Base-by-base conservation (phyloP, 1,140 invertebrate species). In the Bombus impatiens region DNA sequence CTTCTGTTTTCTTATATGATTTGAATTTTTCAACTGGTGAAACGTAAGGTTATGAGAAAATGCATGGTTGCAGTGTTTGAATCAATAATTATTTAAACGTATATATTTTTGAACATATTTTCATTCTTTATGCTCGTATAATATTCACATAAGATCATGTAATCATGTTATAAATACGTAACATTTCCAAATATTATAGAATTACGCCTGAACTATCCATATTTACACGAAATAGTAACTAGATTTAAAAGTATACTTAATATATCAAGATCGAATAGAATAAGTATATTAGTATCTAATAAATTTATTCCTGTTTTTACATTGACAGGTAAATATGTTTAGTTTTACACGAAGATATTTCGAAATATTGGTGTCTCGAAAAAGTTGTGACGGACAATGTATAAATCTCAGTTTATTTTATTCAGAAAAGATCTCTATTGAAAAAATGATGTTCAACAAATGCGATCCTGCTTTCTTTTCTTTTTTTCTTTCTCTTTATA, bases 91-190 rank as follows among this genome's bases (percentile, higher is more conserved):
- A 85, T 79, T 72, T 80, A 80, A 85, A 72, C 57, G 78, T 85
- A 80, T 85, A 85, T 85, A 85, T 74, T 85, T 80, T 74, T 22
- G 53, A 74, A 74, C 78, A 74, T 72, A 53, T 42, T 25, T 70
- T 80, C 83, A 72, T 85, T 85, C 18, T 79, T 85, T 85, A 85
- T 71, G 32, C 53, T 80, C 35, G 44, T 82, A 85, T 76, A 68
- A 74, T 86, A 82, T 76, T 76, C 32, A 81, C 79, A 76, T 59
- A 82, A 76, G 62, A 72, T 78, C 44, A 35, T 65, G 32, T 82
- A 82, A 86, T 86, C 22, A 70, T 57, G 35, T 86, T 86, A 86
- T 86, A 86, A 86, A 84, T 84, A 87, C 57, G 68, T 53, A 87
- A 84, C 81, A 87, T 78, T 70, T 82, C 12, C 67, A 57, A 87